These are phyloP conservation scores for Cyclopterus lumpus DNA, from an alignment of 2,797 vertebrate species.

Conservation along the genomic window DNA sequence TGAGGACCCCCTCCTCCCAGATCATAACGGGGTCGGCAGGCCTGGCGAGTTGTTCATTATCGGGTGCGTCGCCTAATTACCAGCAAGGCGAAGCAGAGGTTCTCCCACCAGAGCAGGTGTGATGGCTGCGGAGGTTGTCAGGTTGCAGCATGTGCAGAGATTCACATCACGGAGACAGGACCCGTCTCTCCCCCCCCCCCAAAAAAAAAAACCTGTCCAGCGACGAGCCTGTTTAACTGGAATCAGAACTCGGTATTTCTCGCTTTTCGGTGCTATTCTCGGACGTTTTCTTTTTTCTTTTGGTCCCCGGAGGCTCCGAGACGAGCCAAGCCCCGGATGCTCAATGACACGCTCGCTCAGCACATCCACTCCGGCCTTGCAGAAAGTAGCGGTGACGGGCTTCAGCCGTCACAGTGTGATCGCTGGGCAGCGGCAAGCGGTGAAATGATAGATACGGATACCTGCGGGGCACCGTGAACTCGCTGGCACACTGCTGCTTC, in stretches of 20 bases:
- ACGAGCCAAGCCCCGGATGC: constrained; percentile 62
- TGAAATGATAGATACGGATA: constrained; percentile 56
- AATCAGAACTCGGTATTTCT: constrained; percentile 68
- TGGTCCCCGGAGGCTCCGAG: constrained; percentile 57
- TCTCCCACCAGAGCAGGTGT: constrained; percentile 75
- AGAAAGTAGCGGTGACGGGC: constrained; percentile 43
- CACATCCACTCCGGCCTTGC: constrained; percentile 51
- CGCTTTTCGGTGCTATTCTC: constrained; percentile 71
- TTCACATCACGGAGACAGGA: constrained; percentile 50
- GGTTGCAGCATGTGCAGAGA: constrained; percentile 64
- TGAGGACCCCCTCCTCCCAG: constrained; percentile 79
- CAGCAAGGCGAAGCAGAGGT: constrained; percentile 68
- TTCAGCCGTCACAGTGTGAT: constrained; percentile 58
- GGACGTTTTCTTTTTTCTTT: constrained; percentile 32
- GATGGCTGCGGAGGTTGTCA: constrained; percentile 74
- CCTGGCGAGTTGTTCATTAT: constrained; percentile 74
- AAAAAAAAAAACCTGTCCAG: constrained; percentile 48
- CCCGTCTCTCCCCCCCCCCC: constrained; percentile 41
- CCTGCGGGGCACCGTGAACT: constrained; percentile 66
- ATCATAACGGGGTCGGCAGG: constrained; percentile 74
- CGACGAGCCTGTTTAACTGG: constrained; percentile 62
- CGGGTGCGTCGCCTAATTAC: constrained; percentile 77
- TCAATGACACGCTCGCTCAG: constrained; percentile 63
- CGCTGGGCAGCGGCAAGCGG: constrained; percentile 44
- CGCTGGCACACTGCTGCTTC: constrained; percentile 29